Evolutionary conservation across 2,113 vertebrate genomes (phyloP).

Genomic region (Lipophrys pholis): DNA sequence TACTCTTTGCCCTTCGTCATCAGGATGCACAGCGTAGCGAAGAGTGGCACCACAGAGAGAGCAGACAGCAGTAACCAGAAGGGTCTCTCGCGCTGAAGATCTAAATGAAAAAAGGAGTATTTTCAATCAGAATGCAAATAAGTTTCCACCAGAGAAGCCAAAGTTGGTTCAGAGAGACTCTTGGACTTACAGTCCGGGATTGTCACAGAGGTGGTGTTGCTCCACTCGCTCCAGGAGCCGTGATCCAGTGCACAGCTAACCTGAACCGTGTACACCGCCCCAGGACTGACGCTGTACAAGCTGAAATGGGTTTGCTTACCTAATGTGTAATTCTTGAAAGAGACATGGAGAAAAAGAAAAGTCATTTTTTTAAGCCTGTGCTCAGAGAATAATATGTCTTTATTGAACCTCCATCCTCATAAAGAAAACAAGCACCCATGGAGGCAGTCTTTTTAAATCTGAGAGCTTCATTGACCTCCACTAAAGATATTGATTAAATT

Average conservation of each 20-base stretch:
- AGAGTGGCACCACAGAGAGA: conserved; percentile 79
- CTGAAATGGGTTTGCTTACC: conserved; percentile 85
- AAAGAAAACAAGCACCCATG: too few species aligned
- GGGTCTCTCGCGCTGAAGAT: conserved; percentile 73
- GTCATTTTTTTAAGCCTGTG: too few species aligned
- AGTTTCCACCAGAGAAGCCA: not conserved
- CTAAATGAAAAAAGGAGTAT: conserved; percentile 62
- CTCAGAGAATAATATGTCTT: too few species aligned
- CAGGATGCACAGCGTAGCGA: conserved; percentile 83
- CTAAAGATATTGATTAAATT: too few species aligned
- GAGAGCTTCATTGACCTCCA: too few species aligned
- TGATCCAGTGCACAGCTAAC: conserved; percentile 89
- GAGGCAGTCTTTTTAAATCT: too few species aligned
- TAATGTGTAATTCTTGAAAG: conserved; percentile 82
- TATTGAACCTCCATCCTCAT: too few species aligned
- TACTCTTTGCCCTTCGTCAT: conserved; percentile 88
- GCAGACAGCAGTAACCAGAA: conserved; percentile 84
- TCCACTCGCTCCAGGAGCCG: conserved; percentile 84
- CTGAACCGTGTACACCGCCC: conserved; percentile 84
- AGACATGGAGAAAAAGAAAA: not conserved
- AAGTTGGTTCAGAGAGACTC: not conserved
- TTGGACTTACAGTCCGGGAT: conserved; percentile 73
- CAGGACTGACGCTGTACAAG: conserved; percentile 84
- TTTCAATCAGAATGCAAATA: not conserved
- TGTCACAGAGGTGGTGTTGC: conserved; percentile 42